Evolutionary conservation across 2,113 vertebrate species (phyloP), one percentile per base, ranked within the genome.

Genomic region (Lycocorax pyrrhopterus): DNA sequence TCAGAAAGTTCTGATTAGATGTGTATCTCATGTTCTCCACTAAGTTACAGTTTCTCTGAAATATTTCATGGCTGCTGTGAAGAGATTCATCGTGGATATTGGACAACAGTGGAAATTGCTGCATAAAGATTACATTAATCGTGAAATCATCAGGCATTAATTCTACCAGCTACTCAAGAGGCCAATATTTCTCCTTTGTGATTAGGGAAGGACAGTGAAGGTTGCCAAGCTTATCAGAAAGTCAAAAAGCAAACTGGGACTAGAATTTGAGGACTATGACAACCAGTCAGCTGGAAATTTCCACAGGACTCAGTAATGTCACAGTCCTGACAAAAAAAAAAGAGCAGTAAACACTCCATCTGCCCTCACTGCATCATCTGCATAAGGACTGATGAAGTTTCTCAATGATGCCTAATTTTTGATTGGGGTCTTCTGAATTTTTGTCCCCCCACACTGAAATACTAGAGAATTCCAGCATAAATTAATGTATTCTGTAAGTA

Each of bases 81-180:
- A 94, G 51, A 82, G 56, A 87, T 92, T 63, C 53, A 89, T 86
- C 22, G n/a, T 64, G 81, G 41, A 33, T 91, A 87, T 87, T 68
- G 81, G 44, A 77, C 80, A 94, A 67, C 56, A 82, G 78, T 73
- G 20, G 73, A 89, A 91, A 94, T 22, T 73, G 89, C 78, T 87
- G 89, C 66, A 84, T 89, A 82, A 87, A 82, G 37, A 94, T 87
- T 72, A 60, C 77, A 53, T 91, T 87, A 92, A 93, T 89, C 2
- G 19, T 75, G 35, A 77, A 93, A 87, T 84, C 81, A 73, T 60
- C 53, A 87, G 63, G 29, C 74, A 93, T 76, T 97, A 87, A 85
- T 79, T 92, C 73, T 33, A 41, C 35, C 66, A 75, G 69, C 64
- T 72, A 72, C 66, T 72, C 49, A 23, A 75, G 89, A 87, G 58